phyloP scores from a whole-genome alignment of 2,797 vertebrate genomes.

The Alauda arvensis region DNA sequence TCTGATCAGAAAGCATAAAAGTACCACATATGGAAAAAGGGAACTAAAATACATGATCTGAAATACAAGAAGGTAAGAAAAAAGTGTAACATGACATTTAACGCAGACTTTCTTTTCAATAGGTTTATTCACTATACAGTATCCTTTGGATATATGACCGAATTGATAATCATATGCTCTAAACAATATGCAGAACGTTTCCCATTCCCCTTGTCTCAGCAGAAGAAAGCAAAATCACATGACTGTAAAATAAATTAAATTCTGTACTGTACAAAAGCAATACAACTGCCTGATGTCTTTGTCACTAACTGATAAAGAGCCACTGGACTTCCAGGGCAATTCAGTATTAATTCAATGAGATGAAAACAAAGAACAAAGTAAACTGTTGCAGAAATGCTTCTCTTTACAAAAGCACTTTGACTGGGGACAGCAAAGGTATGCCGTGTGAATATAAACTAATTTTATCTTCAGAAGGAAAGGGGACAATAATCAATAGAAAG shows the following conservation, averaged over 20 bases:
- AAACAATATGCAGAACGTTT: not conserved
- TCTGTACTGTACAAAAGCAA: not conserved
- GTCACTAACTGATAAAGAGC: not conserved
- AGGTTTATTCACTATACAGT: not conserved
- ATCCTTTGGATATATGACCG: not conserved
- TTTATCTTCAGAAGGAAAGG: not conserved
- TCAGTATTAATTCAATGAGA: not conserved
- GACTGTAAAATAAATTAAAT: not conserved
- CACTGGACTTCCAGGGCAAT: not conserved
- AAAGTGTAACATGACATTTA: not conserved
- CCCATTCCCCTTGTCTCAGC: not conserved
- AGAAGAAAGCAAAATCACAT: not conserved
- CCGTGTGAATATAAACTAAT: not conserved
- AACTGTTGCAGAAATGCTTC: not conserved
- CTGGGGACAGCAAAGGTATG: not conserved
- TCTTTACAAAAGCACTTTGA: not conserved
- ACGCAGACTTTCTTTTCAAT: not conserved
- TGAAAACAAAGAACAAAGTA: not conserved
- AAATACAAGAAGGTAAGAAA: constrained; percentile 39
- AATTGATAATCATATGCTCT: not conserved
- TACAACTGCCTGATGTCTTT: not conserved
- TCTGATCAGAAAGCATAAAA: constrained; percentile 93
- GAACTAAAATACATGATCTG: constrained; percentile 99
- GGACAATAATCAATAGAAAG: not conserved
- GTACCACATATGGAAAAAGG: constrained; percentile 91